phyloP scores from a whole-genome alignment of 2,797 vertebrate genomes.

The Heterohyrax brucei region DNA sequence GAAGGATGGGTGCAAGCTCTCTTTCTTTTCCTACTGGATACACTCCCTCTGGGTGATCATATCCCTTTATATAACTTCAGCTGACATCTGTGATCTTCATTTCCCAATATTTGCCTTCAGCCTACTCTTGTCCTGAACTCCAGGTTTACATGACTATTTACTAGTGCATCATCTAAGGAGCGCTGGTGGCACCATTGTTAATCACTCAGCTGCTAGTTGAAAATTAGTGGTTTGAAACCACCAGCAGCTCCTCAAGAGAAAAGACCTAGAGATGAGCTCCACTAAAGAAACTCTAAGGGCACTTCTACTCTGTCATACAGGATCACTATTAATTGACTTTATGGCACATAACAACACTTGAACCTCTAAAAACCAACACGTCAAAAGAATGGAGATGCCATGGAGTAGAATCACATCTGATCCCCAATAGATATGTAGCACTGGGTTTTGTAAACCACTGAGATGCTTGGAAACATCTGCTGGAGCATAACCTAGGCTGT shows the following conservation, averaged over 20 bases:
- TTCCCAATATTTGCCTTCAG: background rate
- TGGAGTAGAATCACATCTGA: background rate
- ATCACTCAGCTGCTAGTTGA: too few relatives aligned
- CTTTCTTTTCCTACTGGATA: background rate
- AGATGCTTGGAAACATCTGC: background rate
- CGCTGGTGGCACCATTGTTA: too few relatives aligned
- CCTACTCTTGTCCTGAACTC: background rate
- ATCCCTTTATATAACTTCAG: background rate
- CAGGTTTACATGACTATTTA: background rate
- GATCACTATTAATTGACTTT: too few relatives aligned
- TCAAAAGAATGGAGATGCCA: background rate
- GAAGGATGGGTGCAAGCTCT: background rate
- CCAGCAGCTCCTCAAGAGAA: too few relatives aligned
- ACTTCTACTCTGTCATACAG: too few relatives aligned
- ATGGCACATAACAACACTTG: background rate
- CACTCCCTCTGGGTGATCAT: background rate
- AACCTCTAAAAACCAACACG: background rate
- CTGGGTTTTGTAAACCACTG: constrained; percentile 19
- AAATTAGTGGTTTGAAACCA: too few relatives aligned
- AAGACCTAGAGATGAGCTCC: too few relatives aligned
- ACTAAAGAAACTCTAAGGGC: too few relatives aligned
- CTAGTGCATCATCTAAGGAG: background rate
- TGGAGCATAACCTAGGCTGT: background rate
- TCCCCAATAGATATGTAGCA: background rate
- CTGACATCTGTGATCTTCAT: background rate